Percentiles rank a stretch among this genome's conserved stretches.
Evolutionary conservation across 2,888 invertebrate species (phyloP).

Genomic region (Eudemis profundana): DNA sequence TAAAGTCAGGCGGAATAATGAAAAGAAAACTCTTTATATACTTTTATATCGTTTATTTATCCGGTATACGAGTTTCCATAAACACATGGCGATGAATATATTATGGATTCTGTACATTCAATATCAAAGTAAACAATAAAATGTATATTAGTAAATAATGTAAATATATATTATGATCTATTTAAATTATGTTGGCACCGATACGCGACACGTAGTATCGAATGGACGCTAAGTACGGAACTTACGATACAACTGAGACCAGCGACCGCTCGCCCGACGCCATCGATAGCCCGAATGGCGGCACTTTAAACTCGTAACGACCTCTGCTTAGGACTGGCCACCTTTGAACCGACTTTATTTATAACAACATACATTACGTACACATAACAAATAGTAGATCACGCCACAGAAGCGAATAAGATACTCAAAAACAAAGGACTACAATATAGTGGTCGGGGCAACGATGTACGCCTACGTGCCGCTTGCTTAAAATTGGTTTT

Average conservation of each 20-base stretch:
- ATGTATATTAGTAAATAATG: conserved; percentile 75
- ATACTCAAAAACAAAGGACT: too few species aligned
- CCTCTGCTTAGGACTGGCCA: too few species aligned
- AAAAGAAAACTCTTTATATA: conserved; percentile 59
- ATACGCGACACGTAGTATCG: conserved; percentile 65
- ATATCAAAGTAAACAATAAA: conserved; percentile 81
- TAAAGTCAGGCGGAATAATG: conserved; percentile 39
- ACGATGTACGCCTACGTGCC: too few species aligned
- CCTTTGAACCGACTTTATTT: too few species aligned
- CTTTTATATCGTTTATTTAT: conserved; percentile 75
- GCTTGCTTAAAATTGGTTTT: too few species aligned
- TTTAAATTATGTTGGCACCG: conserved; percentile 78
- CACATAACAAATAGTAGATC: too few species aligned
- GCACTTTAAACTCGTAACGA: background rate
- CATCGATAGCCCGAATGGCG: conserved; percentile 1
- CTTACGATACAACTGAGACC: conserved; percentile 15
- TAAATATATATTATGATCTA: conserved; percentile 63
- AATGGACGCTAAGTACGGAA: conserved; percentile 67
- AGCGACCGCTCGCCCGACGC: conserved; percentile 6
- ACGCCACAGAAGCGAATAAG: too few species aligned
- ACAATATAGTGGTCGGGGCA: too few species aligned
- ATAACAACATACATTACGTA: too few species aligned
- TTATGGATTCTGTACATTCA: conserved; percentile 75
- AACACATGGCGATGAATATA: conserved; percentile 78
- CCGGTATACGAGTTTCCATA: conserved; percentile 78